Percentiles rank a stretch among this genome's conserved stretches.
Conservation (phyloP, 2,113 vertebrate species). For the Callocephalon fimbriatum region DNA sequence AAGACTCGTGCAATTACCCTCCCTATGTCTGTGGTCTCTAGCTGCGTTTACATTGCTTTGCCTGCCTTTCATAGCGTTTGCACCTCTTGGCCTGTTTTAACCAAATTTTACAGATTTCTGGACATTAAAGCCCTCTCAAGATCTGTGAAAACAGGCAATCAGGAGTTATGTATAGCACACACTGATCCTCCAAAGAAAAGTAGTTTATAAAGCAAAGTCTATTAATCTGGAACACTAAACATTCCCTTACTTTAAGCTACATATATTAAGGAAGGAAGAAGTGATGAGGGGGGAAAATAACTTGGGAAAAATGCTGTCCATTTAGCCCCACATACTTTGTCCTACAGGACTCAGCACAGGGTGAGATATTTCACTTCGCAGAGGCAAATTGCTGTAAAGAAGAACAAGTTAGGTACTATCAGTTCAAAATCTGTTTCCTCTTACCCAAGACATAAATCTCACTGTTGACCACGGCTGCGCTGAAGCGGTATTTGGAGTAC, state of each 20-base stretch:
- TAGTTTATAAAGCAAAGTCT: not conserved
- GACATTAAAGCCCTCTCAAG: not conserved
- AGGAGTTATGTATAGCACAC: not conserved
- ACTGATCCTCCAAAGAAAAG: not conserved
- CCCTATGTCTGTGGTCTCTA: not conserved
- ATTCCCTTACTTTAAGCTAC: not conserved
- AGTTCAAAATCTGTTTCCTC: constrained; percentile 63
- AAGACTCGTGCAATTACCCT: not conserved
- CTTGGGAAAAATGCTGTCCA: not conserved
- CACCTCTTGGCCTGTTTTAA: not conserved
- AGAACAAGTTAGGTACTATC: constrained; percentile 41
- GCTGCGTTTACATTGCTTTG: not conserved
- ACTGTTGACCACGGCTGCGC: constrained; percentile 83
- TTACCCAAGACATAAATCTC: constrained; percentile 96
- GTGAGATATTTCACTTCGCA: constrained; percentile 38
- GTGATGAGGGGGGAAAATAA: not conserved
- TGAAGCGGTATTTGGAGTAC: constrained; percentile 94
- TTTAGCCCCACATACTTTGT: not conserved
- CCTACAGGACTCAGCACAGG: not conserved
- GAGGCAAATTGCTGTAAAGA: constrained; percentile 49
- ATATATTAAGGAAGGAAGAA: not conserved
- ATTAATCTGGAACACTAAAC: not conserved
- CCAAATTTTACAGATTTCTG: not conserved
- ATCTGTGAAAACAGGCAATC: not conserved
- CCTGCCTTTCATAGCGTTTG: not conserved